phyloP scores from a whole-genome alignment of 1,140 invertebrate genomes.

The Drosophila tristis region DNA sequence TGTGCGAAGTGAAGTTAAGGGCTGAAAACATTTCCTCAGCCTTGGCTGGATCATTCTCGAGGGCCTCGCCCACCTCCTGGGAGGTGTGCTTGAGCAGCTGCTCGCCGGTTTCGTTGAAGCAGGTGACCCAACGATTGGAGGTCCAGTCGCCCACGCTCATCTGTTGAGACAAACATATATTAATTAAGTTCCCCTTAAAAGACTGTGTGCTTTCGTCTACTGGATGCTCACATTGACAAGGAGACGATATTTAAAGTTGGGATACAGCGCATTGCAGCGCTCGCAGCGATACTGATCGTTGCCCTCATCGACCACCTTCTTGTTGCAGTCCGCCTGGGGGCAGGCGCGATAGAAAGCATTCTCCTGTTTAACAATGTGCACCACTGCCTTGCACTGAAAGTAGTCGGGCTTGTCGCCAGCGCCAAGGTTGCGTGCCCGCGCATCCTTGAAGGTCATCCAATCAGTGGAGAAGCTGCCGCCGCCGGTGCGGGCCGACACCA shows the following conservation, averaged over 20 bases:
- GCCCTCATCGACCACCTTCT: constrained; percentile 94
- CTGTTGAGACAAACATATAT: constrained; percentile 81
- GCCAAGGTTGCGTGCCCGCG: constrained; percentile 87
- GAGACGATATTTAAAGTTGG: constrained; percentile 94
- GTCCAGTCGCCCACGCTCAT: constrained; percentile 92
- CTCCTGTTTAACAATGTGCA: constrained; percentile 87
- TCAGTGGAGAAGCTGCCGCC: constrained; percentile 85
- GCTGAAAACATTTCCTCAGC: constrained; percentile 88
- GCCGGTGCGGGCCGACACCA: constrained; percentile 87
- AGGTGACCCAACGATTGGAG: constrained; percentile 93
- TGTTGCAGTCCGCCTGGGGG: constrained; percentile 93
- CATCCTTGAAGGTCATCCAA: constrained; percentile 91
- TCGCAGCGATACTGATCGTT: constrained; percentile 97
- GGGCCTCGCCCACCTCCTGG: constrained; percentile 90
- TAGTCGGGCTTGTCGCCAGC: constrained; percentile 91
- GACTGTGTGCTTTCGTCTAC: constrained; percentile 33
- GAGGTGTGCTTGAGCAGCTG: constrained; percentile 90
- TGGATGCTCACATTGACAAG: constrained; percentile 90
- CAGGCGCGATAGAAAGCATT: constrained; percentile 96
- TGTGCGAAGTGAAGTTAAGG: constrained; percentile 91
- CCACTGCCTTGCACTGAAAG: constrained; percentile 89
- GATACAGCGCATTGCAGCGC: constrained; percentile 94
- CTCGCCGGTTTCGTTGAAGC: constrained; percentile 95
- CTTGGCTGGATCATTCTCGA: constrained; percentile 87
- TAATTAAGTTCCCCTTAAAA: not conserved